A percentile compares a stretch with the other conserved stretches of the same genome.
Conservation (phyloP, 2,797 vertebrate species). For the Chelonia mydas region DNA sequence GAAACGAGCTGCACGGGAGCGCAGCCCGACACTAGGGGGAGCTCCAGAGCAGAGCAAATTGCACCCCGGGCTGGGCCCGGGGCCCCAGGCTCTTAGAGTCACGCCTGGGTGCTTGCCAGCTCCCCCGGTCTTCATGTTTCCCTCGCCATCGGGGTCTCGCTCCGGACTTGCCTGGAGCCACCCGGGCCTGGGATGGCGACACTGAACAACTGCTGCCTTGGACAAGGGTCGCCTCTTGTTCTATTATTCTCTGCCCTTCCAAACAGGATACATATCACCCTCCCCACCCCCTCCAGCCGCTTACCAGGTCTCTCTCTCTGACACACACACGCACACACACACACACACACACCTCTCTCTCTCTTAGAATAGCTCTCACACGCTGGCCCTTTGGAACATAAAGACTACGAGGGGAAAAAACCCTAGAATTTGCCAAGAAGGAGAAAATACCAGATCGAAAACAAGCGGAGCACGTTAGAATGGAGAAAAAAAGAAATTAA, state of each 20-base stretch:
- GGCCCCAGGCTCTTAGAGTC: too few relatives aligned
- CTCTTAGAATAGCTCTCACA: background rate
- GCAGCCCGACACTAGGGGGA: background rate
- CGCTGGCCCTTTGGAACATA: background rate
- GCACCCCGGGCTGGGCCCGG: background rate
- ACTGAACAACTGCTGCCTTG: too few relatives aligned
- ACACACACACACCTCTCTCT: too few relatives aligned
- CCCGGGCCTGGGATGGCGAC: too few relatives aligned
- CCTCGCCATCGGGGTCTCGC: background rate
- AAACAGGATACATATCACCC: background rate
- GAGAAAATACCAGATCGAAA: background rate
- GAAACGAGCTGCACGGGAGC: background rate
- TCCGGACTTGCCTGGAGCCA: too few relatives aligned
- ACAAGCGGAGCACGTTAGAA: background rate
- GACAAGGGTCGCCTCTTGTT: background rate
- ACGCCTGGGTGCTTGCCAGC: too few relatives aligned
- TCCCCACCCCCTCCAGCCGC: background rate
- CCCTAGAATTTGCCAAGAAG: background rate
- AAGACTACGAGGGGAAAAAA: too few relatives aligned
- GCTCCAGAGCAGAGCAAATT: background rate
- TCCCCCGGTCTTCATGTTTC: background rate
- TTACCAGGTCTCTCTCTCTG: too few relatives aligned
- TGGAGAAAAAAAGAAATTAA: background rate
- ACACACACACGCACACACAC: too few relatives aligned
- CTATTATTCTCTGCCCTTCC: background rate